Evolutionary conservation across 1,140 invertebrate genomes (phyloP), one percentile per base, ranked within the genome.

Genomic region (Hycleus phaleratus): DNA sequence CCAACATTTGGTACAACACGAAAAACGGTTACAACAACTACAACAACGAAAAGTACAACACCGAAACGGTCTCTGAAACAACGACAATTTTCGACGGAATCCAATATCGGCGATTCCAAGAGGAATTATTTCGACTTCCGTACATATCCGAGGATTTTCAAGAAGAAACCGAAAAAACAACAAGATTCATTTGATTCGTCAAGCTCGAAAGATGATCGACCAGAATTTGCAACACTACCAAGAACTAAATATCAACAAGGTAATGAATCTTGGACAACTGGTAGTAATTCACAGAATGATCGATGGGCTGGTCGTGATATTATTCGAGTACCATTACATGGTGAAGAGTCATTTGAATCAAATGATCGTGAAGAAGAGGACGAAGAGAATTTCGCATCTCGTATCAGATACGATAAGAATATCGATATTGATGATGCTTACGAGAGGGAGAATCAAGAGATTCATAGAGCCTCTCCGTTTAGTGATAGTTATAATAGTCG

Each of bases 71-170:
- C 61, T 42, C 63, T 74, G 9, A 68, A 73, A 45, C 61, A 71
- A 42, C 67, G 70, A 51, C 72, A 77, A 54, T 63, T 63, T 7
- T 79, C 77, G 43, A 78, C 73, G 18, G 77, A 80, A 58, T 79
- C 74, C 38, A 75, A 61, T 45, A 73, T 68, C 0, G 73, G 71
- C 26, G 71, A 73, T 47, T 72, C 76, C 51, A 60, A 80, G 74
- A 67, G 77, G 77, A 73, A 80, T 73, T 68, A 86, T 80, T 88
- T 88, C 71, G 84, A 87, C 68, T 85, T 86, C 58, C 81, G 82
- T 59, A 89, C 87, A 0, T 88, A 86, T 71, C 87, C 87, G 0
- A 78, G 86, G 56, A 75, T 88, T 25, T 88, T 91, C 64, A 85
- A 83, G 60, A 82, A 75, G 59, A 82, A 76, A 60, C 69, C 71